Conservation (phyloP, 2,888 invertebrate species). For the Bibio marci region DNA sequence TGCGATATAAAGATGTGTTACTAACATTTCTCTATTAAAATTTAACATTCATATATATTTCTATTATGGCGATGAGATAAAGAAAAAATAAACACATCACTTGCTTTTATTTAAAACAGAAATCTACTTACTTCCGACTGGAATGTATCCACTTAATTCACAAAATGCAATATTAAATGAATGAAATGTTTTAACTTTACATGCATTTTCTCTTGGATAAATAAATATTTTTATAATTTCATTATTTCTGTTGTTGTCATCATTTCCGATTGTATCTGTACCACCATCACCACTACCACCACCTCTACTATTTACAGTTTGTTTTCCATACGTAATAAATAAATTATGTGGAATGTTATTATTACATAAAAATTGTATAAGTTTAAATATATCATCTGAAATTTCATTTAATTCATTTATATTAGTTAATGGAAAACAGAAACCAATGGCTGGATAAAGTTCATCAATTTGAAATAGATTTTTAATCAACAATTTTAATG, state of each 20-base stretch:
- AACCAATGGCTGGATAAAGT: slow-evolving; percentile 46
- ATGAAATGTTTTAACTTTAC: slow-evolving; percentile 36
- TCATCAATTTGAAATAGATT: slow-evolving; percentile 32
- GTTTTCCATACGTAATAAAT: slow-evolving; percentile 41
- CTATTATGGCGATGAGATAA: too few relatives aligned
- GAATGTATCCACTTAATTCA: slow-evolving; percentile 61
- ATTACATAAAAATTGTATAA: slow-evolving; percentile 37
- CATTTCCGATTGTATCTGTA: slow-evolving; percentile 4
- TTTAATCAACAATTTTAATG: not conserved
- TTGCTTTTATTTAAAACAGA: too few relatives aligned
- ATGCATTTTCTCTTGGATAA: slow-evolving; percentile 43
- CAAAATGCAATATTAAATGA: slow-evolving; percentile 54
- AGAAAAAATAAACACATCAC: too few relatives aligned
- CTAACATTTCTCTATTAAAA: too few relatives aligned
- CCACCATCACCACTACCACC: too few relatives aligned
- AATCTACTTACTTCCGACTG: slow-evolving; percentile 41
- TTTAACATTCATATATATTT: too few relatives aligned
- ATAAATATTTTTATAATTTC: slow-evolving; percentile 39
- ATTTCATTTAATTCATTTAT: slow-evolving; percentile 8
- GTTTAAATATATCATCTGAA: slow-evolving; percentile 14
- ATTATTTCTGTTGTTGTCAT: slow-evolving; percentile 10
- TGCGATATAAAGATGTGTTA: too few relatives aligned
- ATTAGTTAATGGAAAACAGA: slow-evolving; percentile 38
- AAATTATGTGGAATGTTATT: slow-evolving; percentile 59
- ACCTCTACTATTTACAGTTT: slow-evolving; percentile 9